Base-by-base conservation (phyloP, 1,140 invertebrate genomes). In the Planococcus citri region DNA sequence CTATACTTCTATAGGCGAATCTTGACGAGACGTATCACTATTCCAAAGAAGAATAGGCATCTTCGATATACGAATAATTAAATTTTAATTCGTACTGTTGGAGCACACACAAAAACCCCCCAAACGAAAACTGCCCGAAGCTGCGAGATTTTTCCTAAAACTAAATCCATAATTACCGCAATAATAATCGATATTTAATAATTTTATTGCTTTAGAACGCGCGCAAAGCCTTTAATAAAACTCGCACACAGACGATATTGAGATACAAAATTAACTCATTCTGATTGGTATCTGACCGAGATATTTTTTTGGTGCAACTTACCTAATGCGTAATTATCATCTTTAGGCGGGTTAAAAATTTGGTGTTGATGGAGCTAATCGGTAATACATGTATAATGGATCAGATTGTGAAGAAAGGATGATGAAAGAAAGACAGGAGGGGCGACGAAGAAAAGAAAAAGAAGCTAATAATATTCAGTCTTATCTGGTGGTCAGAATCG, bases 241-340 rank as follows among this genome's bases (percentile, higher is more conserved):
- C 2, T 9, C 41, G 41, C 41, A 3, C 41, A 51, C 17, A 51
- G n/a, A 51, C 12, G 41, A 17, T 51, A 51, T 51, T 51, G 10
- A 51, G 17, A 51, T 51, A 51, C 41, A 51, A 51, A 51, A 51
- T 51, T 51, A 51, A 51, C 41, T 51, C 41, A 51, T 51, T 51
- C 17, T 51, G 41, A 51, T 51, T 17, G n/a, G 12, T 20, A 51
- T 51, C 41, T 51, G 41, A 20, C 41, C 41, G 41, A 20, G 41
- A 51, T 14, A 9, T 51, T 51, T n/a, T 51, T n/a, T n/a, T 51
- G n/a, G n/a, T n/a, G n/a, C n/a, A n/a, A n/a, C n/a, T n/a, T n/a
- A n/a, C n/a, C n/a, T n/a, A n/a, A 17, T 51, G 41, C 41, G 41
- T 51, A 51, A 51, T 51, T 51, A 51, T 51, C 41, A 51, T 51